These are phyloP conservation scores for Drosophila aldrichi DNA, from an alignment of 2,888 invertebrate genomes.

Conservation along the genomic window DNA sequence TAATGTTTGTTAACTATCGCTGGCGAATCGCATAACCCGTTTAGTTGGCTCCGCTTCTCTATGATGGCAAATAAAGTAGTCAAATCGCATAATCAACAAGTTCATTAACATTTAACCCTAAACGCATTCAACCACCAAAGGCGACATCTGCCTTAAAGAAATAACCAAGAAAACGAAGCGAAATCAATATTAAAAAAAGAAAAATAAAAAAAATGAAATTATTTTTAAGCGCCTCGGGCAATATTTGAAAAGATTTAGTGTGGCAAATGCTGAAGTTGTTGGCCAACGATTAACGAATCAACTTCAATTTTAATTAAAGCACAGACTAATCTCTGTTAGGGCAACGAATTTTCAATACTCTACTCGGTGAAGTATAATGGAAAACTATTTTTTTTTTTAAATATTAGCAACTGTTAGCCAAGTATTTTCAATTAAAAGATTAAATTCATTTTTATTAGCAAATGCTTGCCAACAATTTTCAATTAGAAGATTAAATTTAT, in stretches of 20 bases:
- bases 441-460: too few relatives aligned
- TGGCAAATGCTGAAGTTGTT: slow-evolving; percentile 7
- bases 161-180: slow-evolving; percentile 30
- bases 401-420: too few relatives aligned
- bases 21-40: slow-evolving; percentile 50
- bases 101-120: slow-evolving; percentile 83
- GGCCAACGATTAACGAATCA: slow-evolving; percentile 48
- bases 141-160: slow-evolving; percentile 38
- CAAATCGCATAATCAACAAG: slow-evolving; percentile 82
- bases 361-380: neutral
- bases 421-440: too few relatives aligned
- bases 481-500: too few relatives aligned
- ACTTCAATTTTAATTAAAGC: slow-evolving; percentile 72
- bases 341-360: slow-evolving; percentile 17
- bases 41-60: slow-evolving; percentile 31
- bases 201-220: slow-evolving; percentile 46
- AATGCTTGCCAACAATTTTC: too few relatives aligned
- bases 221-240: slow-evolving; percentile 53
- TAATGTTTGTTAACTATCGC: slow-evolving; percentile 22
- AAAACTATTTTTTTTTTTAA: too few relatives aligned
- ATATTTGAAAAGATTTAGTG: slow-evolving; percentile 28
- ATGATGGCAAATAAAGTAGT: slow-evolving; percentile 75
- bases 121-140: slow-evolving; percentile 51
- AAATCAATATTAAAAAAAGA: slow-evolving; percentile 29
- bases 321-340: neutral